Evolutionary conservation across 2,888 invertebrate genomes (phyloP), one percentile per base, ranked within the genome.

Genomic region (Microctonus brassicae): DNA sequence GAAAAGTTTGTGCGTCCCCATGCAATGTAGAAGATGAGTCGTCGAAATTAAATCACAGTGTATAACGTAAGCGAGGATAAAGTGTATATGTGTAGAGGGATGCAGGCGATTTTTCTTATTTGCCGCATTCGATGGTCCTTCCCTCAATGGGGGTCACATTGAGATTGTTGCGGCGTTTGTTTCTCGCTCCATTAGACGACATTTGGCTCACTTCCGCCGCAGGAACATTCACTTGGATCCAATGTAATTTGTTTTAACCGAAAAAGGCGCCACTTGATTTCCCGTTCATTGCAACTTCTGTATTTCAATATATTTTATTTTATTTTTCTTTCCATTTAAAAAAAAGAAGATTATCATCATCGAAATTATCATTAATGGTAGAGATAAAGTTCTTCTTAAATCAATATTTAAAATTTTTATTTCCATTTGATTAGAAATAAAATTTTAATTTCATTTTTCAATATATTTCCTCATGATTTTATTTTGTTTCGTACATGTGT

Each of bases 1-100:
- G 83, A 83, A 85, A 84, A 84, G 84, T 83, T 83, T 82, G 81
- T 75, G 78, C 81, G 75, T 78, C 81, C 81, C 82, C 83, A n/a
- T 17, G 26, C 58, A 80, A 82, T 83, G 81, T 80, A 76, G 78
- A 83, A 82, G 84, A 85, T 83, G 84, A 82, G 82, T 83, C 83
- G 73, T 63, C 75, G 79, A 77, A 83, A 84, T 84, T 78, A 81
- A 84, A 83, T 84, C 83, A 83, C 78, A 74, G 76, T 72, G 73
- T 71, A 39, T 39, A 74, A 70, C 72, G 69, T 53, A 63, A 66
- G 63, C 58, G 74, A 73, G 60, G 36, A 64, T 58, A 66, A 26
- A 60, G 60, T 65, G 60, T 62, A 33, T 53, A 24, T 20, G 20
- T 29, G 57, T 36, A 64, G 69, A 57, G 62, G 24, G 26, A 29